Base-by-base conservation (phyloP, 2,888 invertebrate species). In the Stenichneumon culpator region DNA sequence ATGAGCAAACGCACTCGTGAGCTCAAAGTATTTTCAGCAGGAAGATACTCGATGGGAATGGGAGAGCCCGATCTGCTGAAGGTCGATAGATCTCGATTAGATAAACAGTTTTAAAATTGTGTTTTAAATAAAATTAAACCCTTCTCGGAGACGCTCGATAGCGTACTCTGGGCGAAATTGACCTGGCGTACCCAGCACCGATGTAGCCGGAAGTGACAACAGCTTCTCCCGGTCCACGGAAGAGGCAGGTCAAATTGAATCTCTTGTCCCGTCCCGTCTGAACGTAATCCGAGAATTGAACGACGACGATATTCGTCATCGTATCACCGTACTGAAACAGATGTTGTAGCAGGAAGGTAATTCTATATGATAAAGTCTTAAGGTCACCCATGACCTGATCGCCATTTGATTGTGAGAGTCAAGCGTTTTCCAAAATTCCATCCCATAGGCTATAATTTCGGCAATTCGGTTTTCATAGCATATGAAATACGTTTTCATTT, bases 141-240 rank as follows among this genome's bases (percentile, higher is more conserved):
- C 44, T 47, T 47, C 5, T 16, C 16, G 4, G 3, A 47, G 44
- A 47, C 22, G 11, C 11, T 57, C 22, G 22, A 57, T 25, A 22
- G n/a, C 14, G 14, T 57, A 39, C 32, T 60, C 36, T 52, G 25
- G 11, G 47, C 47, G 82, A 80, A 82, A 83, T 87, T 84, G 82
- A 86, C 80, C 86, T 87, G 80, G 36, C 93, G 95, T 96, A 97
- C 98, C 98, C 98, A 88, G 98, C 97, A 89, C 98, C 98, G 90
- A 98, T 98, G 93, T 98, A 98, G 90, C 98, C 98, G 36, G 98
- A 98, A 19, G 98, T 98, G 79, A 98, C 98, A 3, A 98, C 97
- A 14, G 98, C 98, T 94, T 98, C 98, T 28, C 98, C 98, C 0
- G 98, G 98, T 39, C 98, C 98, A 89, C 98, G 96, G 94, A 98